Base-by-base conservation (phyloP, 2,888 invertebrate species). In the Drosophila mimetica region DNA sequence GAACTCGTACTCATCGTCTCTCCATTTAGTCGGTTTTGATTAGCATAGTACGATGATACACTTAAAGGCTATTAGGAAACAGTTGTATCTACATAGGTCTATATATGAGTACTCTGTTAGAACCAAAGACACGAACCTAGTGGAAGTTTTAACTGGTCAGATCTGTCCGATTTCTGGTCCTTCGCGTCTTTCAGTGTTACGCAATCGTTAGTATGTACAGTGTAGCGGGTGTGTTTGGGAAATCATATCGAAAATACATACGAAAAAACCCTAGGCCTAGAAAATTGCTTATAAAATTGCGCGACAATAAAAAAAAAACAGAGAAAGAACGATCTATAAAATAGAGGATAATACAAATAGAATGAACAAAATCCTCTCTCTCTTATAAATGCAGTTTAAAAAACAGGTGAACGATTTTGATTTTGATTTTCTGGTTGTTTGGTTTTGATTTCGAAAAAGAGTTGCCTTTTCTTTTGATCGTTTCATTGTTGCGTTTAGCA, bases 21-120 rank as follows among this genome's bases (percentile, higher is more conserved):
- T 25, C 25, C 37, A 37, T 20, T 54, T 64, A 69, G 70, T 72
- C 73, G 48, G 60, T 74, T 80, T 78, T 69, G 59, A 71, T 75
- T 79, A 79, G 77, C 76, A 66, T 79, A 81, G 78, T 86, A 63
- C 53, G 63, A 55, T 74, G 63, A 55, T 74, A 67, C 65, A 70
- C 86, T 89, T 85, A 89, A 71, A 69, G 69, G 60, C 84, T 84
- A 84, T 85, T 84, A 84, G 84, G 84, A 84, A 84, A 84, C 84
- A 88, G 77, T 84, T 86, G 67, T 88, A 88, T 84, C 84, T 84
- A 84, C 84, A 84, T 86, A 86, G 88, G 88, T 88, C 79, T 88
- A 82, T 88, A 76, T 88, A 82, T 86, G 81, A 88, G 88, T 78
- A 58, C 67, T 65, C 53, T 61, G 61, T 63, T 54, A 61, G 55